These are phyloP conservation scores for Eremobia ochroleuca DNA, from an alignment of 2,888 invertebrate genomes.

Conservation along the genomic window DNA sequence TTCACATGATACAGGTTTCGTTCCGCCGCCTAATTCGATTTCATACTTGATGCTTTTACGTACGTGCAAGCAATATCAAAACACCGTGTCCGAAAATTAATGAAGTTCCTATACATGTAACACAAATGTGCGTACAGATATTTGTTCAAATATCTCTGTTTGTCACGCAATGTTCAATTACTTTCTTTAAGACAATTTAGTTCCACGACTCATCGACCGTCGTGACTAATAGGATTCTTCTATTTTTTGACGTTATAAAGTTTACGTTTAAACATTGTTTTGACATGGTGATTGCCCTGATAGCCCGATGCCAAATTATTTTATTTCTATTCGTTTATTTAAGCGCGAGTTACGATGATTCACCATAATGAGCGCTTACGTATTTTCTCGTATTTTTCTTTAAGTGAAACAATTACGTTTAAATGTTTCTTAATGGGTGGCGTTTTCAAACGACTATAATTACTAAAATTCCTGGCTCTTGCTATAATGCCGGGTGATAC, in stretches of 20 bases:
- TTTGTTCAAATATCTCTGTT: constrained; percentile 73
- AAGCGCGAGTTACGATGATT: constrained; percentile 32
- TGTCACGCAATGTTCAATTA: constrained; percentile 75
- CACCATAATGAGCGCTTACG: constrained; percentile 21
- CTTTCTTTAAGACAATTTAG: constrained; percentile 56
- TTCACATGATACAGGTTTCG: constrained; percentile 81
- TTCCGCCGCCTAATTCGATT: constrained; percentile 81
- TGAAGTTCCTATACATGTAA: constrained; percentile 76
- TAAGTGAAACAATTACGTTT: constrained; percentile 49
- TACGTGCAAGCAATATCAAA: constrained; percentile 82
- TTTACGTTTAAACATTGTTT: constrained; percentile 52
- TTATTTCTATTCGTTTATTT: constrained; percentile 43
- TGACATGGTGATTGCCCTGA: constrained; percentile 48
- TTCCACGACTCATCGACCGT: constrained; percentile 52
- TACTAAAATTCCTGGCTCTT: constrained; percentile 44
- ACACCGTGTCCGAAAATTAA: constrained; percentile 83
- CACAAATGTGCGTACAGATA: constrained; percentile 80
- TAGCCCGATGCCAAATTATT: constrained; percentile 47
- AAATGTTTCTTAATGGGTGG: constrained; percentile 47
- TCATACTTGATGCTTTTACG: constrained; percentile 80
- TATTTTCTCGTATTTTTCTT: constrained; percentile 31
- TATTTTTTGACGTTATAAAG: constrained; percentile 45
- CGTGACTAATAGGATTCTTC: constrained; percentile 63
- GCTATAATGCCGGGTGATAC: constrained; percentile 42
- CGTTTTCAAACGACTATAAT: constrained; percentile 46